Evolutionary conservation across 2,113 vertebrate species (phyloP).

Genomic region (Oncorhynchus kisutch): DNA sequence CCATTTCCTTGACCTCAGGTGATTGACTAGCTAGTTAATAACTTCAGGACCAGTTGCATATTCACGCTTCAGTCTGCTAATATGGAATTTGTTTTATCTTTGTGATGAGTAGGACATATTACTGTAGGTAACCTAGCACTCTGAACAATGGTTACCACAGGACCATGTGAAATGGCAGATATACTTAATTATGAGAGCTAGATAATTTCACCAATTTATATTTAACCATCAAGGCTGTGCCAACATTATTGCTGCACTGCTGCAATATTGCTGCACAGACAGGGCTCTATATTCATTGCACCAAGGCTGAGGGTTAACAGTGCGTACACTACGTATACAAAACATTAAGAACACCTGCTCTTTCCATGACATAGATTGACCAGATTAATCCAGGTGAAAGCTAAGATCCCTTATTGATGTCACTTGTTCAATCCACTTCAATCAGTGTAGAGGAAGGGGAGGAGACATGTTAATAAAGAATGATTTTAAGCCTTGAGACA

Average conservation of each 20-base stretch:
- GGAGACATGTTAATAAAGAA: too few species aligned
- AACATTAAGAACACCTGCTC: too few species aligned
- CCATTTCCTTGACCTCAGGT: slow-evolving; percentile 48
- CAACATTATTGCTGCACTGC: slow-evolving; percentile 40
- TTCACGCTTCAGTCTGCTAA: slow-evolving; percentile 34
- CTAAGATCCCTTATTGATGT: too few species aligned
- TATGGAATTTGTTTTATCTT: slow-evolving; percentile 33
- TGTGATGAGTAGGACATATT: slow-evolving; percentile 35
- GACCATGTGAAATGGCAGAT: background rate
- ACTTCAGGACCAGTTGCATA: slow-evolving; percentile 45
- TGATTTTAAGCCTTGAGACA: too few species aligned
- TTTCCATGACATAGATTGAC: too few species aligned
- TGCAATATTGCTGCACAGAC: slow-evolving; percentile 29
- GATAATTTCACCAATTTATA: slow-evolving; percentile 39
- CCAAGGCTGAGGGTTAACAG: background rate
- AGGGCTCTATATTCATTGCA: slow-evolving; percentile 23
- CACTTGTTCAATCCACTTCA: too few species aligned
- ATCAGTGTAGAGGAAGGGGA: too few species aligned
- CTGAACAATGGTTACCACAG: slow-evolving; percentile 10
- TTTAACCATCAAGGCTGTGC: slow-evolving; percentile 46
- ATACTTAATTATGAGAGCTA: slow-evolving; percentile 39
- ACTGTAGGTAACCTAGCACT: slow-evolving; percentile 10
- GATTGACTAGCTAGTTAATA: slow-evolving; percentile 44
- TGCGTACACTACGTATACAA: too few species aligned
- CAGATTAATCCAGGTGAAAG: too few species aligned